Percentiles rank a stretch among this genome's conserved stretches.
Evolutionary conservation across 2,888 invertebrate genomes (phyloP).

Genomic region (Phalangium opilio): DNA sequence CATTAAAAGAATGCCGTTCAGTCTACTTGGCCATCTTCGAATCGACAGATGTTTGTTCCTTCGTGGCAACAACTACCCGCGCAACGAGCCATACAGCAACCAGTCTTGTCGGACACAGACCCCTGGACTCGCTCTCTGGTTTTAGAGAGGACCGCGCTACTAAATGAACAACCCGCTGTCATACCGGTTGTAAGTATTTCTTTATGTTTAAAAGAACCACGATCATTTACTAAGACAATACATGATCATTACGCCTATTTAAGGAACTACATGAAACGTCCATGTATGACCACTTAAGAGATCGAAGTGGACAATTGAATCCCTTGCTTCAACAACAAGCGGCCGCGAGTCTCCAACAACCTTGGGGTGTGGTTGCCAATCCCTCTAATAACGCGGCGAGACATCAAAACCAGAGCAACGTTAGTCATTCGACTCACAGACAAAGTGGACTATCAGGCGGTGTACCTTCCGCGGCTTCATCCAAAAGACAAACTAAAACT

Average conservation of each 20-base stretch:
- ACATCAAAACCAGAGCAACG: slow-evolving; percentile 26
- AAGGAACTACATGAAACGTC: slow-evolving; percentile 31
- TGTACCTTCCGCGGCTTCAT: slow-evolving; percentile 11
- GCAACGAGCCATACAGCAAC: slow-evolving; percentile 23
- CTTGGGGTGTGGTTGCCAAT: slow-evolving; percentile 19
- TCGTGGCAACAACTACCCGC: slow-evolving; percentile 61
- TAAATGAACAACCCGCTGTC: slow-evolving; percentile 40
- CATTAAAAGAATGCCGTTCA: slow-evolving; percentile 43
- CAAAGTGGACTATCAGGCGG: slow-evolving; percentile 2
- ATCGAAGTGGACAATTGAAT: slow-evolving; percentile 17
- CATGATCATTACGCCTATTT: too few species aligned
- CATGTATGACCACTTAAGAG: slow-evolving; percentile 20
- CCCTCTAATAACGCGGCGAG: slow-evolving; percentile 12
- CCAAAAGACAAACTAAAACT: slow-evolving; percentile 17
- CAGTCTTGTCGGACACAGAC: slow-evolving; percentile 34
- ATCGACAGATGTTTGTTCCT: slow-evolving; percentile 54
- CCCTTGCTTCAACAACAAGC: slow-evolving; percentile 19
- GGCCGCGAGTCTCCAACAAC: slow-evolving; percentile 19
- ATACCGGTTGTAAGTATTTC: slow-evolving; percentile 20
- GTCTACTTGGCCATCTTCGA: slow-evolving; percentile 46
- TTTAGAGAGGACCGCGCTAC: slow-evolving; percentile 56
- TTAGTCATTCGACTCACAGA: slow-evolving; percentile 2
- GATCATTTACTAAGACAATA: too few species aligned
- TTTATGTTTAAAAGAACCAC: too few species aligned
- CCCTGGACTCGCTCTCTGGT: slow-evolving; percentile 59